Conservation (phyloP, 2,888 invertebrate species). For the Petrolisthes cinctipes region DNA sequence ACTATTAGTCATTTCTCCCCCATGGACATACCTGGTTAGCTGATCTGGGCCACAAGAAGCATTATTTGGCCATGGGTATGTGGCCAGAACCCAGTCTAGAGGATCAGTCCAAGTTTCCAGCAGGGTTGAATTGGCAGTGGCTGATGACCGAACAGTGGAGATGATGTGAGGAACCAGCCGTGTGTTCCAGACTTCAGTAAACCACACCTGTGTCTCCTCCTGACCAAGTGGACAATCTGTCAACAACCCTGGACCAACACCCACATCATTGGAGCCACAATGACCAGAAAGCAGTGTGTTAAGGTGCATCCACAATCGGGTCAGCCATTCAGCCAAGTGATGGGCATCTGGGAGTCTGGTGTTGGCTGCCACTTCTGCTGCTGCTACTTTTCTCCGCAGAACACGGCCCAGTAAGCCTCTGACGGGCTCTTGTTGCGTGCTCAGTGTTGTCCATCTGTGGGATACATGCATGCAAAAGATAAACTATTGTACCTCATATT, state of each 20-base stretch:
- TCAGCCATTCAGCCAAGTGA: slow-evolving; percentile 58
- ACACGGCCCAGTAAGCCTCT: slow-evolving; percentile 54
- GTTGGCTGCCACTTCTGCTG: slow-evolving; percentile 42
- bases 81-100: slow-evolving; percentile 59
- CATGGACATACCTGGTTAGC: slow-evolving; percentile 42
- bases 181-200: slow-evolving; percentile 57
- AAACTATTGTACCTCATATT: too few species aligned
- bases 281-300: slow-evolving; percentile 51
- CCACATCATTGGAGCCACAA: slow-evolving; percentile 37
- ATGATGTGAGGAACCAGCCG: slow-evolving; percentile 38
- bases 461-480: neutral
- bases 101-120: slow-evolving; percentile 55
- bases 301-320: slow-evolving; percentile 59
- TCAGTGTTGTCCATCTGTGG: slow-evolving; percentile 52
- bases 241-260: slow-evolving; percentile 42
- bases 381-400: slow-evolving; percentile 38
- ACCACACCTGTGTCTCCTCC: slow-evolving; percentile 56
- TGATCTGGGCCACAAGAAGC: slow-evolving; percentile 55
- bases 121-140: slow-evolving; percentile 23
- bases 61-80: slow-evolving; percentile 59
- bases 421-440: slow-evolving; percentile 43
- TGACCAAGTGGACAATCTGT: slow-evolving; percentile 50
- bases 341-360: slow-evolving; percentile 50
- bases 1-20: neutral
- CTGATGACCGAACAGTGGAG: slow-evolving; percentile 18